Evolutionary conservation across 2,113 vertebrate genomes (phyloP).

Genomic region (Ictidomys tridecemlineatus): DNA sequence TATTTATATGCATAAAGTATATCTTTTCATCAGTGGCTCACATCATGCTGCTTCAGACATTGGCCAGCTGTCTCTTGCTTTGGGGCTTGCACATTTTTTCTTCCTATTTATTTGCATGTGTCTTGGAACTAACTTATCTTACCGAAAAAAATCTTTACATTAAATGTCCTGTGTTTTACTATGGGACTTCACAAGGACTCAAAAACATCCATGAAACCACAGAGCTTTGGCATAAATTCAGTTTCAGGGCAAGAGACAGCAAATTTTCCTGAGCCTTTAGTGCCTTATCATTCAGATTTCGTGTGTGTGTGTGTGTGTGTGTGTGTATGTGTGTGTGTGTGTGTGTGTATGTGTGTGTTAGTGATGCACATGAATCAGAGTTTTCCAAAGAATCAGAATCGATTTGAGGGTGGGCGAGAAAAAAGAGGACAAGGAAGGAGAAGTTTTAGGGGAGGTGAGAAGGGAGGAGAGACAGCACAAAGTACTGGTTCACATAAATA

Average conservation of each 20-base stretch:
- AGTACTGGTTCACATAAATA: neutral
- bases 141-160: neutral
- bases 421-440: too few relatives aligned
- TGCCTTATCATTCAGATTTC: neutral
- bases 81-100: neutral
- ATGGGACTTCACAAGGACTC: neutral
- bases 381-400: neutral
- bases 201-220: neutral
- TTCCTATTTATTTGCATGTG: neutral
- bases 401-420: too few relatives aligned
- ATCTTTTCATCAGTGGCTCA: too few relatives aligned
- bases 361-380: too few relatives aligned
- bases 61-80: neutral
- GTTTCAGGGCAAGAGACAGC: neutral
- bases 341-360: neutral
- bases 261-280: neutral
- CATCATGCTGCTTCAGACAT: neutral
- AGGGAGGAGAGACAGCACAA: fast-evolving
- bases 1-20: too few relatives aligned
- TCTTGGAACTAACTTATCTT: neutral
- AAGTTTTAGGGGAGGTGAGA: neutral
- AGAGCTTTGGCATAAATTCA: neutral
- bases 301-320: neutral
- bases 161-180: neutral
- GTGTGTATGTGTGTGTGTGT: neutral